phyloP scores from a whole-genome alignment of 2,888 invertebrate species.

The Meloe dianella region DNA sequence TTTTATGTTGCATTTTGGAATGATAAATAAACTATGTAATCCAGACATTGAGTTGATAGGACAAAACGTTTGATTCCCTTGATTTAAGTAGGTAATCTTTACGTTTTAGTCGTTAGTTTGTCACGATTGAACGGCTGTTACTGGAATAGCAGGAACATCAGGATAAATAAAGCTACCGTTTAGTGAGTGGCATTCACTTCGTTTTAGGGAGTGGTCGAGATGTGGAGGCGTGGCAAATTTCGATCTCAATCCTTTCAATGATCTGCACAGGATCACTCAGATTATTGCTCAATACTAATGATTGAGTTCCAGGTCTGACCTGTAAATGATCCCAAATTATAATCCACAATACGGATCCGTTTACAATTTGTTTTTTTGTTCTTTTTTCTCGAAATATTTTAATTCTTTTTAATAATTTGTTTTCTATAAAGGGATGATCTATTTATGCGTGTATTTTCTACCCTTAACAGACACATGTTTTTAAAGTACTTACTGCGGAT shows the following conservation, averaged over 20 bases:
- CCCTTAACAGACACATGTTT: conserved; percentile 49
- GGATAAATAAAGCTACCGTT: conserved; percentile 35
- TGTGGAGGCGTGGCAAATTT: conserved; percentile 34
- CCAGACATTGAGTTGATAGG: conserved; percentile 19
- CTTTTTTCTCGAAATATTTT: not conserved
- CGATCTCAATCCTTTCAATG: conserved; percentile 39
- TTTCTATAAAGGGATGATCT: not conserved
- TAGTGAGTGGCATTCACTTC: conserved; percentile 34
- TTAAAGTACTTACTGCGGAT: conserved; percentile 48
- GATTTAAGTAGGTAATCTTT: conserved; percentile 35
- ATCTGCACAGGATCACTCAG: conserved; percentile 37
- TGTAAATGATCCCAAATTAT: conserved; percentile 12
- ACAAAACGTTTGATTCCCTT: conserved; percentile 26
- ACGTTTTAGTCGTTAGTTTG: conserved; percentile 27
- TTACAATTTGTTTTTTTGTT: not conserved
- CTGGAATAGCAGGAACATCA: conserved; percentile 32
- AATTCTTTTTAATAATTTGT: not conserved
- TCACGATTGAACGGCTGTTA: conserved; percentile 32
- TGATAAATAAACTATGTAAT: conserved; percentile 32
- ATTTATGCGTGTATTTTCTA: conserved; percentile 43
- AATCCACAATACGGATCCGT: not conserved
- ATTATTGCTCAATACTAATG: conserved; percentile 33
- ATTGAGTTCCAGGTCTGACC: conserved; percentile 25
- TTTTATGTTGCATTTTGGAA: conserved; percentile 8
- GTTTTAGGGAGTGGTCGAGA: conserved; percentile 35